These are phyloP conservation scores for Podarcis raffonei DNA, from an alignment of 2,113 vertebrate species.

Conservation along the genomic window DNA sequence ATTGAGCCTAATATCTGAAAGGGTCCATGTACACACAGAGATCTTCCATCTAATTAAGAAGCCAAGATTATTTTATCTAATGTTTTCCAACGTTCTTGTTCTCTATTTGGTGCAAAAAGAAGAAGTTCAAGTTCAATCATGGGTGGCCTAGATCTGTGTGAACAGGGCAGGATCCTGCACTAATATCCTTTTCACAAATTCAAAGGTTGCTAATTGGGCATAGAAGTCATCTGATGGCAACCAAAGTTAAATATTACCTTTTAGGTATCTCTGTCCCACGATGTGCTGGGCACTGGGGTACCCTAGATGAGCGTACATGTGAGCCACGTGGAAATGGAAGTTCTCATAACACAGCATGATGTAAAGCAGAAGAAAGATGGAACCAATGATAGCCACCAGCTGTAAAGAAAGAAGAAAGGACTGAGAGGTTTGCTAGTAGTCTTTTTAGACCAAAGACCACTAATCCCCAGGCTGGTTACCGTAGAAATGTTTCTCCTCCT, in stretches of 20 bases:
- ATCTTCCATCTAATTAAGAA: neutral
- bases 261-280: slow-evolving; percentile 74
- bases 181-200: rapidly evolving
- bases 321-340: slow-evolving; percentile 72
- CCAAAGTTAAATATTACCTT: slow-evolving; percentile 55
- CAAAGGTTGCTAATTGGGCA: neutral
- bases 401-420: slow-evolving; percentile 38
- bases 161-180: neutral
- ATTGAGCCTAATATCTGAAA: neutral
- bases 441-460: neutral
- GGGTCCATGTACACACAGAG: too few relatives aligned
- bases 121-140: neutral
- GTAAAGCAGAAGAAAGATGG: slow-evolving; percentile 62
- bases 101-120: neutral
- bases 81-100: neutral
- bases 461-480: neutral
- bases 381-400: slow-evolving; percentile 52
- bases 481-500: neutral
- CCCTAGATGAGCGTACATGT: slow-evolving; percentile 58
- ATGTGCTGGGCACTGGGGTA: slow-evolving; percentile 66
- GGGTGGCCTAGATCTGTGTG: too few relatives aligned
- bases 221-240: neutral
- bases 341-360: slow-evolving; percentile 55
- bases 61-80: neutral
- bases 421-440: neutral